Percentiles rank a stretch among this genome's conserved stretches.
Conservation (phyloP, 2,888 invertebrate genomes). For the Deilephila elpenor region DNA sequence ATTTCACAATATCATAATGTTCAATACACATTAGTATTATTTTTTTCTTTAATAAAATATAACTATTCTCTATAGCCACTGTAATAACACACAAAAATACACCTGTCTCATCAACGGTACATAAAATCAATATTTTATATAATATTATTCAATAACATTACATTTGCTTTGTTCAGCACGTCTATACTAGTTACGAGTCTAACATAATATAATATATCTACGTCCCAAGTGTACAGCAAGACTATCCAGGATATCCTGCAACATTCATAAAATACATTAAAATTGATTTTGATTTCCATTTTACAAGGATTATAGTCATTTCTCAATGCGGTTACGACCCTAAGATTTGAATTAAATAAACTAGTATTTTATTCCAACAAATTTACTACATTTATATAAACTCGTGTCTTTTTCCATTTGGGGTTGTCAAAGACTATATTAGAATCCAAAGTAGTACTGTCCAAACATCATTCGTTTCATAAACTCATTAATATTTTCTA, state of each 20-base stretch:
- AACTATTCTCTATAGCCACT: slow-evolving; percentile 73
- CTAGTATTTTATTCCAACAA: too few species aligned
- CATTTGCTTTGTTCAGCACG: slow-evolving; percentile 31
- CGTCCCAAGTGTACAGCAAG: slow-evolving; percentile 48
- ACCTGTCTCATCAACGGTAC: slow-evolving; percentile 71
- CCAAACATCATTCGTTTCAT: too few species aligned
- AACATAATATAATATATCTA: slow-evolving; percentile 39
- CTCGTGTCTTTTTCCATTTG: too few species aligned
- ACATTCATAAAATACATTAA: slow-evolving; percentile 16
- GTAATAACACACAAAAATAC: slow-evolving; percentile 83
- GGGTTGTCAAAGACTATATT: too few species aligned
- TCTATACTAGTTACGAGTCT: slow-evolving; percentile 33
- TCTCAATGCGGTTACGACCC: not conserved
- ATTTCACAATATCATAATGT: slow-evolving; percentile 74
- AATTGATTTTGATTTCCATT: not conserved
- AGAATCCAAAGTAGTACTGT: too few species aligned
- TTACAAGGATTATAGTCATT: not conserved
- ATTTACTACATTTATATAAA: too few species aligned
- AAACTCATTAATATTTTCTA: too few species aligned
- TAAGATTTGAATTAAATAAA: too few species aligned
- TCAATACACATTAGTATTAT: slow-evolving; percentile 75
- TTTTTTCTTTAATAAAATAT: slow-evolving; percentile 77
- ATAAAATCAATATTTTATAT: slow-evolving; percentile 63
- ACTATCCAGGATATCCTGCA: slow-evolving; percentile 45
- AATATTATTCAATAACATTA: slow-evolving; percentile 43